Evolutionary conservation across 2,797 vertebrate species (phyloP), one percentile per base, ranked within the genome.

Genomic region (Coluber constrictor): DNA sequence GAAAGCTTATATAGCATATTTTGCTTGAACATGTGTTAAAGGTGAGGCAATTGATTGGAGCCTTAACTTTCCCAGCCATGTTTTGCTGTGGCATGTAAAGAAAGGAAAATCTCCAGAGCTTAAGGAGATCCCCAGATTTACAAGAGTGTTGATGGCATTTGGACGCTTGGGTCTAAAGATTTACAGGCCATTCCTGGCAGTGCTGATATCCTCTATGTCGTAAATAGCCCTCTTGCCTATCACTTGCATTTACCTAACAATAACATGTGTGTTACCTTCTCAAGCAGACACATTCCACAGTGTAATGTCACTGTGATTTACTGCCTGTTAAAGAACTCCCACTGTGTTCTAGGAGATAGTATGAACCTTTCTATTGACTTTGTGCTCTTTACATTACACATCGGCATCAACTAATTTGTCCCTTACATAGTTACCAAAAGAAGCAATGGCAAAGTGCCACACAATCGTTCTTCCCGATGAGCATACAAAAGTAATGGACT

Each of bases 241-340:
- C 95, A 89, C 87, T 91, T 93, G 90, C 96, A 96, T 96, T 96
- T 96, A 94, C 90, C 83, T 23, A 96, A 94, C 91, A 91, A 93
- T 93, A 94, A 96, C 93, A 90, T 91, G 94, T 87, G 29, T 90
- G 94, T 91, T 97, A 90, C 92, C 93, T 95, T 94, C 94, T 90
- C 56, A 92, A 93, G 89, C 59, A 13, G 92, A 92, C 63, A 87
- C 29, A 37, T 93, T 90, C 74, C 86, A 63, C 43, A 93, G 47
- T n/a, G 29, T 12, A 87, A 37, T 56, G 55, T 70, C 47, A 51
- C 43, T 25, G 56, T 66, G 88, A 92, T 89, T 95, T 94, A 51
- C 16, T 11, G 0, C 25, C 55, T 79, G 43, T 90, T 93, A 54
- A 88, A 86, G 94, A 96, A 20, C 0, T 8, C 37, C 6, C 92